Base-by-base conservation (phyloP, 2,888 invertebrate species). In the Ophioninae sp. region DNA sequence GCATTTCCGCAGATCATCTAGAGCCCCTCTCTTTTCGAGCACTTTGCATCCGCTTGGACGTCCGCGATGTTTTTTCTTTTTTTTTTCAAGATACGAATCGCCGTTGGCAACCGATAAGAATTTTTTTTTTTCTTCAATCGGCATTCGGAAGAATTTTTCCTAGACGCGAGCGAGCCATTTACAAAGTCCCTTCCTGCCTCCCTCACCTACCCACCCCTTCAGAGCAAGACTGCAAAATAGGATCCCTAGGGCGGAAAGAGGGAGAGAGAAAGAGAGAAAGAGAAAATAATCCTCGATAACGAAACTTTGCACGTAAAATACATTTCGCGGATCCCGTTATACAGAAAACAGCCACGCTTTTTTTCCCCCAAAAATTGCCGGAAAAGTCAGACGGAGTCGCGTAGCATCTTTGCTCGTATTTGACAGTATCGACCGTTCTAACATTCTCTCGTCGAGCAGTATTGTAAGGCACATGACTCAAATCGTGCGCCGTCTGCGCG, bases 381-480 rank as follows among this genome's bases (percentile, higher is more conserved):
- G 39, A 59, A 68, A 41, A 17, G 50, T 13, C 69, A 50, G 74
- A 20, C 41, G 41, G 7, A 70, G 62, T 57, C 17, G 23, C 81
- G n/a, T 76, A 37, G 6, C 37, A 5, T 72, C 10, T 23, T 39
- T 17, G 39, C 6, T 72, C 20, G 81, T 81, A 57, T 77, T 81
- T 70, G 41, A 68, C 72, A 76, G 64, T 76, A 81, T 79, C 62
- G 79, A 76, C 70, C 68, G 59, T 70, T 84, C 83, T 70, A 84
- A 84, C 74, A 84, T 75, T 79, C 78, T 82, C 74, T 83, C 85
- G 85, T 88, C 85, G 82, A 87, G 86, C 86, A 86, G 85, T 87
- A 89, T 89, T 87, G 87, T 90, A 90, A 90, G 90, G 90, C 90
- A 90, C 90, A 90, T 89, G 17, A 88, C 88, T 88, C 84, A 85